Percentiles rank a stretch among this genome's conserved stretches.
Conservation (phyloP, 2,888 invertebrate species). For the Eupithecia inturbata region DNA sequence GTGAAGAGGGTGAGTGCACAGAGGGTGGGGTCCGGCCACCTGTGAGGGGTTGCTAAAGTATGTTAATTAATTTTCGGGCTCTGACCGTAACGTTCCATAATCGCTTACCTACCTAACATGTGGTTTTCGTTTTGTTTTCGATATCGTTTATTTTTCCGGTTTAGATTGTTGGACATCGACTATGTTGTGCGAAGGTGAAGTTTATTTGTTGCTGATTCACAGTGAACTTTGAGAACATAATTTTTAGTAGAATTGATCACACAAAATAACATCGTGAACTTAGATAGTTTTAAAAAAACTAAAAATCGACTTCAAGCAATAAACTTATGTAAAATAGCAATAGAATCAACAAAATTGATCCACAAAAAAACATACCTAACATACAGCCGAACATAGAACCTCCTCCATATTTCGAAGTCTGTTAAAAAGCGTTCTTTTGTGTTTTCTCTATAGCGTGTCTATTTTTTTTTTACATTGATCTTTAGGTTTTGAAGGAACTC, state of each 20-base stretch:
- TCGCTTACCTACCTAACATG: conserved; percentile 53
- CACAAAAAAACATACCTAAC: no score
- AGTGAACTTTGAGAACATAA: not conserved
- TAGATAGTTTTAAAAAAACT: no score
- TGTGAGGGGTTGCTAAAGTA: conserved; percentile 79
- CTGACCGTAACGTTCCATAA: conserved; percentile 70
- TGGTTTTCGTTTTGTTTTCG: conserved; percentile 75
- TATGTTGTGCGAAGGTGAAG: not conserved
- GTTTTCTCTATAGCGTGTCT: not conserved
- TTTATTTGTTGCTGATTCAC: not conserved
- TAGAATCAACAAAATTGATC: no score
- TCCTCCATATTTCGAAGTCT: no score
- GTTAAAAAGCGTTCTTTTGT: not conserved
- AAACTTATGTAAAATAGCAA: no score
- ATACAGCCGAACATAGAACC: no score
- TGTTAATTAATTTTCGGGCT: conserved; percentile 83
- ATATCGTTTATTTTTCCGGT: conserved; percentile 57
- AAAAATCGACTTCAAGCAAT: no score
- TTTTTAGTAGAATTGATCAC: not conserved
- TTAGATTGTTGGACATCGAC: not conserved
- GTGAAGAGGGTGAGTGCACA: conserved; percentile 47
- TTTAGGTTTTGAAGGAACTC: not conserved
- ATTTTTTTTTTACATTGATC: not conserved
- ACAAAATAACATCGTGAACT: not conserved
- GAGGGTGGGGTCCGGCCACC: conserved; percentile 68